Evolutionary conservation across 2,797 vertebrate genomes (phyloP).

Genomic region (Natrix natrix): DNA sequence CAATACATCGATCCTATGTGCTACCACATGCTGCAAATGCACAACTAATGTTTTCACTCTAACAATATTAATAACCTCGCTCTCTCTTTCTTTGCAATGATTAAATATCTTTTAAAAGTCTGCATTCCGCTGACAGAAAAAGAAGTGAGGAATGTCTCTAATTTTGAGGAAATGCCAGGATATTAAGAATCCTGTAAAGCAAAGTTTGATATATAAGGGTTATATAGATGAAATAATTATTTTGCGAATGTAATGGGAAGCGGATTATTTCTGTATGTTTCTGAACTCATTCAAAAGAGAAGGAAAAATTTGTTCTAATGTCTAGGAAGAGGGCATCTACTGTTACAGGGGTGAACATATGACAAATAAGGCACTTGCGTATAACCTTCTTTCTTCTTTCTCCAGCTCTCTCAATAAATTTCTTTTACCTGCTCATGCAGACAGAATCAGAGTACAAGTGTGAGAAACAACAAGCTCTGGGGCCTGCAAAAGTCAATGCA

Average conservation of each 20-base stretch:
- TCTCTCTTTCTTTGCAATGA: neutral
- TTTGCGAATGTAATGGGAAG: neutral
- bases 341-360: neutral
- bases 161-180: neutral
- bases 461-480: constrained; percentile 12
- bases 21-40: neutral
- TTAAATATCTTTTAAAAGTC: neutral
- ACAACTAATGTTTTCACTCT: neutral
- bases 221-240: neutral
- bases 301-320: neutral
- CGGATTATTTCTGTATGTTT: neutral
- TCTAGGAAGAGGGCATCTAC: neutral
- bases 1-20: neutral
- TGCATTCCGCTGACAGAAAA: neutral
- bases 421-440: neutral
- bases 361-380: constrained; percentile 44
- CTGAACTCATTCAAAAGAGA: neutral
- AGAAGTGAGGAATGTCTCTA: neutral
- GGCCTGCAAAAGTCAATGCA: neutral
- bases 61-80: neutral
- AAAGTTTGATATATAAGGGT: neutral
- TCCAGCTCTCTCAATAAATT: constrained; percentile 31
- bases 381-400: constrained; percentile 18
- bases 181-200: neutral
- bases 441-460: neutral